These are phyloP conservation scores for Micrastur ruficollis DNA, from an alignment of 2,797 vertebrate genomes.

Conservation along the genomic window DNA sequence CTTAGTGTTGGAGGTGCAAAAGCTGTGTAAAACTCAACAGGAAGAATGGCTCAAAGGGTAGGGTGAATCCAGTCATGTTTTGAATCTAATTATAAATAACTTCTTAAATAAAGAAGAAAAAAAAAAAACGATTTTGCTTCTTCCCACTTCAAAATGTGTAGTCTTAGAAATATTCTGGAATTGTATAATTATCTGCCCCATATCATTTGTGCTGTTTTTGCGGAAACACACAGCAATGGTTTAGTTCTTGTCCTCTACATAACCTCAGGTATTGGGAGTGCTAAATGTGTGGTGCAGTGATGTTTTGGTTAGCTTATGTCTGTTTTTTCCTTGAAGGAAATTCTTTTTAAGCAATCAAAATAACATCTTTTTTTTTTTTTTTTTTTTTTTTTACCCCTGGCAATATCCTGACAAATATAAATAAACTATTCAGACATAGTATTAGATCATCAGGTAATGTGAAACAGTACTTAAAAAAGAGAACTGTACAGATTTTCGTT, in stretches of 20 bases:
- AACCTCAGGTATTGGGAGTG: conserved; percentile 73
- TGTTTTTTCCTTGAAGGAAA: conserved; percentile 81
- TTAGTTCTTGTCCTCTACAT: conserved; percentile 69
- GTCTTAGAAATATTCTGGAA: not conserved
- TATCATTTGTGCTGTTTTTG: not conserved
- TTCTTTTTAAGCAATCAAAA: conserved; percentile 25
- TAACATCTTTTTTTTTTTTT: not conserved
- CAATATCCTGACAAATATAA: conserved; percentile 22
- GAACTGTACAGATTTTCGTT: not conserved
- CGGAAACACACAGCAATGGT: conserved; percentile 52
- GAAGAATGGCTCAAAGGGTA: not conserved
- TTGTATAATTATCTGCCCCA: not conserved
- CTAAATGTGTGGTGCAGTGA: conserved; percentile 59
- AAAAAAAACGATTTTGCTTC: not conserved
- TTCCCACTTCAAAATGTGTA: not conserved
- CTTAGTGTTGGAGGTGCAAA: not conserved
- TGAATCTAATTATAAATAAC: not conserved
- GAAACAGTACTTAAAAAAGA: not conserved
- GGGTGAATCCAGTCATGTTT: not conserved
- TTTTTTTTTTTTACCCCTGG: not conserved
- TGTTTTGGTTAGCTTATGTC: conserved; percentile 74
- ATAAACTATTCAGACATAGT: not conserved
- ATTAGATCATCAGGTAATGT: not conserved
- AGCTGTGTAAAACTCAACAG: not conserved
- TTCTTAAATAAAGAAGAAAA: not conserved